Base-by-base conservation (phyloP, 2,113 vertebrate species). In the Dipodomys merriami region DNA sequence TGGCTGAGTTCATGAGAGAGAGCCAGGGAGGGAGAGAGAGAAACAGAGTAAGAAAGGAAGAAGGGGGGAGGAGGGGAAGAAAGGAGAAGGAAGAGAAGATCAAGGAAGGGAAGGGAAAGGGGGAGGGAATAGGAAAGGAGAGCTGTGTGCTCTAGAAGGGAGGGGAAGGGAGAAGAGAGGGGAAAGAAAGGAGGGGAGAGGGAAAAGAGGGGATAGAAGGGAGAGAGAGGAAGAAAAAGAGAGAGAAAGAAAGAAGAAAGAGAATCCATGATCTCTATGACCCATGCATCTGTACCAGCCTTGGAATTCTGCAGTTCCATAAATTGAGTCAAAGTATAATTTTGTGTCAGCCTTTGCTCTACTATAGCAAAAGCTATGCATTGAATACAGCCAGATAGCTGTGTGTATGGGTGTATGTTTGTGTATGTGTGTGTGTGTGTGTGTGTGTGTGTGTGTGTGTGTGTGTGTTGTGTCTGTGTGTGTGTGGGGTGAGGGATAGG, bases 311-410 rank as follows among this genome's bases (percentile, higher is more conserved):
- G 49, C 15, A 69, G 3, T 76, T 84, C 68, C 89, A 3, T 89
- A 81, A 95, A 46, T 5, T 85, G 84, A 93, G 53, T 64, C 88
- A 95, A 93, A 91, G 77, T 53, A 82, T 11, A 25, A 94, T 95
- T 95, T 92, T 90, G 60, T 95, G 87, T 73, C 64, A 83, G 60
- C 6, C 62, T 91, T 67, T 85, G 18, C 57, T 93, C 33, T 81
- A 62, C 69, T 46, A 4, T 44, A 81, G 74, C 72, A 87, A 93
- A 86, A 87, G 64, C 30, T 74, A 6, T 71, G 71, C 73, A 71
- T 29, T 87, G 81, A 90, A 57, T 76, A 30, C 35, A 94, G 67
- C 18, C 8, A 86, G 49, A 46, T 46, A 67, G 10, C 18, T 22
- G 16, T 76, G 25, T 74, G 39, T 49, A 35, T 69, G 73, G 46